Base-by-base conservation (phyloP, 2,888 invertebrate genomes). In the Diloba caeruleocephala region DNA sequence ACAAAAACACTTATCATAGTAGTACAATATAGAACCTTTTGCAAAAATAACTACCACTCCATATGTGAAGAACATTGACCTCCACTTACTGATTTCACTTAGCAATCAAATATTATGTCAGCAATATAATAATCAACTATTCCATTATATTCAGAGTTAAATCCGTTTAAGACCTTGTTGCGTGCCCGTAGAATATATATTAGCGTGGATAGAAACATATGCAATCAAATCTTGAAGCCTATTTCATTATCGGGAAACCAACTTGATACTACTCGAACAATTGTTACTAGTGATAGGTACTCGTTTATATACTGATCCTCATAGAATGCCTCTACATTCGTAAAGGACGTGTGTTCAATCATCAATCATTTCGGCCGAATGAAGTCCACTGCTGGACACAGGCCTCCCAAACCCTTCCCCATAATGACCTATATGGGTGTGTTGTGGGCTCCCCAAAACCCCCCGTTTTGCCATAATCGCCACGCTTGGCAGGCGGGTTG, bases 71-170 rank as follows among this genome's bases (percentile, higher is more conserved):
- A 39, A 25, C 28, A 33, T 33, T 42, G 38, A 33, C 37, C n/a
- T n/a, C 9, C 19, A 19, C 19, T 19, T 19, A 44, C 42, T 19
- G 17, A 19, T 39, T 61, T 50, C 26, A 53, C 38, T 61, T 36
- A 50, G n/a, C 33, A 39, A 55, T 46, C 37, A 55, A n/a, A 31
- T 13, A 10, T 37, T 32, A 44, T 19, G 13, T 45, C 10, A 2
- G 28, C 13, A 61, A 61, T 25, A 37, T 36, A 60, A 44, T 44
- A 46, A 55, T 51, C 36, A 29, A 13, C 31, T 42, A 29, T 31
- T 33, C 21, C 38, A 50, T 21, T 36, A 33, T 34, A 4, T 15
- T 1, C 28, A 13, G 17, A 19, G 8, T 9, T 10, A 42, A 26
- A 38, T 9, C 5, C 1, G 48, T 36, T 38, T 36, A 31, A 8